Base-by-base conservation (phyloP, 2,113 vertebrate genomes). In the Ictalurus furcatus region DNA sequence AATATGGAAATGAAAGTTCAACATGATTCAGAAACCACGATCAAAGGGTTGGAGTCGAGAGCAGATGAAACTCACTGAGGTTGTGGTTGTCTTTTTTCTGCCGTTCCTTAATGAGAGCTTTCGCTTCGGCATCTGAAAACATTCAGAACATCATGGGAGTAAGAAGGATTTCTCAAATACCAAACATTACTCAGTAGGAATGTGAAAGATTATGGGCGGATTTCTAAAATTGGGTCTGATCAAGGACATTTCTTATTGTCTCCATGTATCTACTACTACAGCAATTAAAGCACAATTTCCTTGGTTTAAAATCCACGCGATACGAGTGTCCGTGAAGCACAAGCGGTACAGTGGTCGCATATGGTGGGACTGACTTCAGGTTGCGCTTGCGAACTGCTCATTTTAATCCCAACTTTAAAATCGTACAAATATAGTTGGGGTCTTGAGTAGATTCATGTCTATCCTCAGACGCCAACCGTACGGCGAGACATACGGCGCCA, bases 21-120 rank as follows among this genome's bases (percentile, higher is more conserved):
- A 3, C 12, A 23, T 17, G 21, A 52, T 28, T 69, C 23, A 54
- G 25, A n/a, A 59, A 85, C 4, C 16, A 74, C 73, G 34, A 13
- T 16, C 21, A 23, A 63, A 87, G 54, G 37, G 9, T n/a, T 34
- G 6, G 40, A 58, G 65, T 48, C 54, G 2, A 37, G 67, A 28
- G 17, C 25, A n/a, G 69, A 54, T 28, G 23, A 37, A 37, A 96
- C 97, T 96, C 94, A 98, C 97, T 98, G 19, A 97, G 94, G 92
- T 98, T 98, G 93, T 98, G 97, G 92, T 97, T 98, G 95, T 98
- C 97, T 89, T 98, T 98, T 93, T 98, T 98, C 93, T 98, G 97
- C 9, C 97, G 92, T 59, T 98, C 97, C 92, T 97, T 98, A 63
- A 97, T 93, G 63, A 98, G 85, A 17, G 96, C 96, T 93, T 97